phyloP scores from a whole-genome alignment of 1,140 invertebrate species.

The Mya arenaria region DNA sequence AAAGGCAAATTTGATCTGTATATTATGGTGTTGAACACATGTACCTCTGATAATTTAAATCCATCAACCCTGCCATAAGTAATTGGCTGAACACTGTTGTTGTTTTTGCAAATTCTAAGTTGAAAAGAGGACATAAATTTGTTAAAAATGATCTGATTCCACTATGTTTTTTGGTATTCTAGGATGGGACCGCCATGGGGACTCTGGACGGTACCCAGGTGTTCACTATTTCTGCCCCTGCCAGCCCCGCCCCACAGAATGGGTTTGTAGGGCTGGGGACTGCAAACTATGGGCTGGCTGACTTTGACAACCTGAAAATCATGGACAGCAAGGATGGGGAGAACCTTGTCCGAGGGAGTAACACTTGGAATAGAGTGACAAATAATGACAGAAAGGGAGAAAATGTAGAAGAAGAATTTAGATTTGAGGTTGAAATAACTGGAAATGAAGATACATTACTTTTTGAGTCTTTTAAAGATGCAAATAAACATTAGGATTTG shows the following conservation, averaged over 20 bases:
- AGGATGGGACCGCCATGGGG: conserved; percentile 59
- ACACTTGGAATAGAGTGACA: background rate
- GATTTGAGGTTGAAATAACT: too few relatives aligned
- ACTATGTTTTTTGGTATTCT: conserved; percentile 41
- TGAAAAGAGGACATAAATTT: background rate
- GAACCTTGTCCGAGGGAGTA: background rate
- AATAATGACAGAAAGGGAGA: background rate
- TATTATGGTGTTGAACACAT: background rate
- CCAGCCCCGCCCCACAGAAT: conserved; percentile 31
- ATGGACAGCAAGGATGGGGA: conserved; percentile 31
- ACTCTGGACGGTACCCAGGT: conserved; percentile 57
- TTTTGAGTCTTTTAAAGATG: too few relatives aligned
- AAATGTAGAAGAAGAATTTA: too few relatives aligned
- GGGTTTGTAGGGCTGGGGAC: conserved; percentile 75
- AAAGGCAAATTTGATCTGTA: background rate
- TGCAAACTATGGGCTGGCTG: conserved; percentile 68
- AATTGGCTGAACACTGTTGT: background rate
- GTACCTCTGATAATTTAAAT: background rate
- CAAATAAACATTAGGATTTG: too few relatives aligned
- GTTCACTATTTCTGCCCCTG: conserved; percentile 56
- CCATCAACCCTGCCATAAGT: background rate
- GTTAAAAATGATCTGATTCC: background rate
- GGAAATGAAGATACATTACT: too few relatives aligned
- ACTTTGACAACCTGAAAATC: conserved; percentile 71
- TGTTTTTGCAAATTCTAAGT: background rate